Base-by-base conservation (phyloP, 2,797 vertebrate genomes). In the Characodon lateralis region DNA sequence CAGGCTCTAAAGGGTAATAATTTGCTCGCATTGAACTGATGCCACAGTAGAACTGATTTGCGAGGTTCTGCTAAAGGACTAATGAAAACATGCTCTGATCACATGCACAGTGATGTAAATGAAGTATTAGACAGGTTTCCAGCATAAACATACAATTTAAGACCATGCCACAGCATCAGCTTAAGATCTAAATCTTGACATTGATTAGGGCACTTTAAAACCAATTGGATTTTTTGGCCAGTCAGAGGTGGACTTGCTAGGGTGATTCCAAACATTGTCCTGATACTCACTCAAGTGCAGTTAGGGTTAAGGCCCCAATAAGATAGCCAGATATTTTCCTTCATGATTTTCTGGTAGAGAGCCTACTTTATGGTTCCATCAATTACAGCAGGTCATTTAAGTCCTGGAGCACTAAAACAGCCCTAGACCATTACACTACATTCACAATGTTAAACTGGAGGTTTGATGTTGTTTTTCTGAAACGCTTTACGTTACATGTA, bases 21-120 rank as follows among this genome's bases (percentile, higher is more conserved):
- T 78, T 61, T 74, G 74, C 20, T 20, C 10, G 55, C 14, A 1
- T 70, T 61, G 61, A 5, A 8, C 61, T 31, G 76, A 73, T 26
- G 46, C 78, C 71, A 73, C 18, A 16, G 1, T 28, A 58, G 28
- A 31, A 18, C 58, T 41, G 31, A n/a, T 61, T 71, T 71, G 77
- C n/a, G 39, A 72, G 24, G 28, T 61, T 56, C 43, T 10, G 74
- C 61, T 16, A 65, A 20, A 41, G 41, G 20, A 28, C 68, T 50
- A 74, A 78, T n/a, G 58, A 46, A 50, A 70, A 41, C 56, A 12
- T 26, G 7, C n/a, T 3, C n/a, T n/a, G 24, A 58, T n/a, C 20
- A 22, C 20, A 53, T 53, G 20, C 4, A 53, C 51, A 7, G 20
- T 6, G 7, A 5, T 53, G 20, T 22, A 22, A 53, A 53, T 35